Percentiles rank a stretch among this genome's conserved stretches.
Evolutionary conservation across 2,888 invertebrate genomes (phyloP).

Genomic region (Phania funesta): DNA sequence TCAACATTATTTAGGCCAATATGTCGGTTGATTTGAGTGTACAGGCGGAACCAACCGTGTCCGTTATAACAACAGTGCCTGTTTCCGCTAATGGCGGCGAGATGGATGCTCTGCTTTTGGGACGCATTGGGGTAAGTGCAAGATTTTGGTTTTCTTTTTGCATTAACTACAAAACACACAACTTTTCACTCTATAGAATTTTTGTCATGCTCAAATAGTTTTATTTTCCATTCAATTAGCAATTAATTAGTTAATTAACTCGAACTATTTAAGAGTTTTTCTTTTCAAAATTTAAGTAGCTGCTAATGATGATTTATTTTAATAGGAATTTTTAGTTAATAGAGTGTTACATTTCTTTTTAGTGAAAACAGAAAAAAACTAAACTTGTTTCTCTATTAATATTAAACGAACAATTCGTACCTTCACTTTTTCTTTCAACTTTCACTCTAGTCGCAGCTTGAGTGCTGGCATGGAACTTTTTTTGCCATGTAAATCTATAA

Average conservation of each 20-base stretch:
- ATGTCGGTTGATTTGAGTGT: slow-evolving; percentile 78
- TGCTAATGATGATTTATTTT: slow-evolving; percentile 13
- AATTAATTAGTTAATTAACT: slow-evolving; percentile 7
- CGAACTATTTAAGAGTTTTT: background rate
- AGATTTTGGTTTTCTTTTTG: background rate
- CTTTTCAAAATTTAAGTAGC: slow-evolving; percentile 18
- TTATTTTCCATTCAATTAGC: slow-evolving; percentile 9
- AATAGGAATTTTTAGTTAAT: slow-evolving; percentile 10
- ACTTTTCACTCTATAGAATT: slow-evolving; percentile 7
- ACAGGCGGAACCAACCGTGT: slow-evolving; percentile 77
- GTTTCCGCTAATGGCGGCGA: slow-evolving; percentile 84
- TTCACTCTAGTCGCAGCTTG: background rate
- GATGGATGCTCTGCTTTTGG: slow-evolving; percentile 89
- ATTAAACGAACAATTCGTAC: background rate
- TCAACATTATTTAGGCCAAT: slow-evolving; percentile 59
- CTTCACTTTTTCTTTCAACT: background rate
- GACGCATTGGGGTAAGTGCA: slow-evolving; percentile 88
- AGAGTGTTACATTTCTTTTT: background rate
- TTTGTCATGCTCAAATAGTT: slow-evolving; percentile 47
- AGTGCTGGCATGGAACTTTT: background rate
- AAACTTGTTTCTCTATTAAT: background rate
- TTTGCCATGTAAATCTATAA: background rate
- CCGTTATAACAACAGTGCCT: slow-evolving; percentile 78
- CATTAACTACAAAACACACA: background rate
- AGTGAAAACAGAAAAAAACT: background rate